Evolutionary conservation across 2,888 invertebrate genomes (phyloP).

Genomic region (Apodemia mormo): DNA sequence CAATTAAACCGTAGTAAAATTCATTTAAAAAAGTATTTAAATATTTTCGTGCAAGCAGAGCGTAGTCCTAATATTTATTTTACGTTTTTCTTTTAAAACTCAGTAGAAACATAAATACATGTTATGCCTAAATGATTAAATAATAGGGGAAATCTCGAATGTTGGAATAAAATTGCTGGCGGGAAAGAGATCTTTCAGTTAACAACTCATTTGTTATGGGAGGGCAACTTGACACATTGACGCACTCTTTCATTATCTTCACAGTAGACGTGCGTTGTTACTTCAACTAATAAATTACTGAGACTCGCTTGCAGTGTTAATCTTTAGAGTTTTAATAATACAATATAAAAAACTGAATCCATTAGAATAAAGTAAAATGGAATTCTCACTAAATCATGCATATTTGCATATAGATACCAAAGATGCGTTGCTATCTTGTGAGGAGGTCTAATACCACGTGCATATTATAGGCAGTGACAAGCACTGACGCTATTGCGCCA

Average conservation of each 20-base stretch:
- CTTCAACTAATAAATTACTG: not conserved
- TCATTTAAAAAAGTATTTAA: too few relatives aligned
- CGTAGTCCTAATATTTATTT: too few relatives aligned
- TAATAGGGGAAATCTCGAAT: not conserved
- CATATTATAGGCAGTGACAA: too few relatives aligned
- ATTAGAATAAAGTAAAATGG: too few relatives aligned
- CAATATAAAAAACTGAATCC: too few relatives aligned
- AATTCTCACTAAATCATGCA: too few relatives aligned
- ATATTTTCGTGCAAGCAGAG: too few relatives aligned
- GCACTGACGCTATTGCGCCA: too few relatives aligned
- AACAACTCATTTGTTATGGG: constrained; percentile 10
- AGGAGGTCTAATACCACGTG: too few relatives aligned
- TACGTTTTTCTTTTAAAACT: not conserved
- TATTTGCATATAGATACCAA: too few relatives aligned
- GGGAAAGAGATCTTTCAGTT: constrained; percentile 1
- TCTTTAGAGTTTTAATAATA: not conserved
- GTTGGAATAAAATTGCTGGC: not conserved
- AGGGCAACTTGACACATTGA: constrained; percentile 14
- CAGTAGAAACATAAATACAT: not conserved
- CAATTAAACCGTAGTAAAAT: too few relatives aligned
- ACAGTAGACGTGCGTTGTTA: not conserved
- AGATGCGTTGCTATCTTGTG: too few relatives aligned
- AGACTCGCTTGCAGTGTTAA: not conserved
- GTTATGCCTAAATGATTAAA: not conserved
- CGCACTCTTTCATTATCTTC: constrained; percentile 1